These are phyloP conservation scores for Erebia epiphron DNA, from an alignment of 2,888 invertebrate genomes.

Conservation along the genomic window DNA sequence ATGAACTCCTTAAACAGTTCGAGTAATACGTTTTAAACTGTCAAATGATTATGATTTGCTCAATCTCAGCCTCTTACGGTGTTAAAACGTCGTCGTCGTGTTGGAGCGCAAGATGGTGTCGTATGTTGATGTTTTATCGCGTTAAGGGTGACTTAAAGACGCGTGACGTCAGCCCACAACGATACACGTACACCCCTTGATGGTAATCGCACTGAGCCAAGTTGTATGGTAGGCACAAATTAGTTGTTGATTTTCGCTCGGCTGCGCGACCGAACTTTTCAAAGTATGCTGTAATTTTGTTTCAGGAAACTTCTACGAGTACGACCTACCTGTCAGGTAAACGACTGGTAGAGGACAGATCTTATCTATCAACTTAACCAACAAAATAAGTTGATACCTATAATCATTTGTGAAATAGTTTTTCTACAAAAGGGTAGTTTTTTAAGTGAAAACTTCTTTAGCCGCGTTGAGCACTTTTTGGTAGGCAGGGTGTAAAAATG, in stretches of 20 bases:
- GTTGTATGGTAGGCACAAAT: constrained; percentile 50
- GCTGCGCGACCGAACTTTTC: constrained; percentile 21
- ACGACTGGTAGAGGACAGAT: no score
- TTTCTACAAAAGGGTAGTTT: no score
- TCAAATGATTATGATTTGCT: no score
- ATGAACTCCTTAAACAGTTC: no score
- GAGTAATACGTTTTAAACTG: no score
- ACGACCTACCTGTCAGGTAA: neutral
- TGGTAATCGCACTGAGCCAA: constrained; percentile 67
- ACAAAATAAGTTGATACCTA: no score
- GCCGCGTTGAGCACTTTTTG: no score
- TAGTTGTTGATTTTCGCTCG: constrained; percentile 54
- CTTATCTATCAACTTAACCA: no score
- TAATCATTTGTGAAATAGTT: no score
- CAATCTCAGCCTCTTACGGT: neutral
- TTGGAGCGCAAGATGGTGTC: neutral
- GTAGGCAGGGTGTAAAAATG: no score
- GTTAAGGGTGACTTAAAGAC: constrained; percentile 35
- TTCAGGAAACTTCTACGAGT: constrained; percentile 15
- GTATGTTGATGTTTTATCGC: constrained; percentile 39
- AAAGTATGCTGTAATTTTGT: constrained; percentile 15
- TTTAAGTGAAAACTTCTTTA: no score
- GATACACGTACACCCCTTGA: constrained; percentile 50
- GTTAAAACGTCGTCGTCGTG: neutral
- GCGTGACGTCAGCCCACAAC: constrained; percentile 63